phyloP scores from a whole-genome alignment of 2,797 vertebrate genomes.

The Thamnophis elegans region DNA sequence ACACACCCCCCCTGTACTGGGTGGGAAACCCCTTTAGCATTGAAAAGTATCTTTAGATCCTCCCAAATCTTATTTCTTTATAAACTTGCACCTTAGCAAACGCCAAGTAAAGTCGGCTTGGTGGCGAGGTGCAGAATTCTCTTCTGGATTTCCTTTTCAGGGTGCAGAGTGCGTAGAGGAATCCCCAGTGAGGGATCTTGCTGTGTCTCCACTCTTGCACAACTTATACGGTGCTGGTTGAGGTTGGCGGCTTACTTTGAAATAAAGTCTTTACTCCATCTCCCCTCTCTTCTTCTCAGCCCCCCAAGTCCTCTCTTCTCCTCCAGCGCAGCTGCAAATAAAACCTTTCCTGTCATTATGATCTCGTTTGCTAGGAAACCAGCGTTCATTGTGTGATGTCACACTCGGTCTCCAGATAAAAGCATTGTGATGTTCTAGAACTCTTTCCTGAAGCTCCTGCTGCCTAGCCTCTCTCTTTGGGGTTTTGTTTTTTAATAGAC shows the following conservation, averaged over 20 bases:
- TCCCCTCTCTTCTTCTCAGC: background rate
- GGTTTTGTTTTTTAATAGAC: background rate
- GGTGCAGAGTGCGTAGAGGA: background rate
- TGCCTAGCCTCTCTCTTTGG: background rate
- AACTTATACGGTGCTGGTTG: background rate
- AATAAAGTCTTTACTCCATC: background rate
- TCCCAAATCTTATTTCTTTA: background rate
- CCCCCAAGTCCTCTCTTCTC: background rate
- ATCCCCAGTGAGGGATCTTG: background rate
- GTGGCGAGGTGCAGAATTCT: background rate
- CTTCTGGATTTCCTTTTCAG: background rate
- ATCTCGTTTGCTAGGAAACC: constrained; percentile 41
- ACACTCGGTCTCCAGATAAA: background rate
- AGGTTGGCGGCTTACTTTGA: constrained; percentile 10
- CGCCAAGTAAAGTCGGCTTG: background rate
- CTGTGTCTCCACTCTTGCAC: background rate
- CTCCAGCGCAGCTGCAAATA: constrained; percentile 26
- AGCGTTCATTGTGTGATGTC: constrained; percentile 28
- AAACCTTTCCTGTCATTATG: constrained; percentile 17
- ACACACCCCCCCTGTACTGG: no score
- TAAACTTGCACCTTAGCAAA: background rate
- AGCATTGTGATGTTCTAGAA: constrained; percentile 36
- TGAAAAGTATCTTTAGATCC: background rate
- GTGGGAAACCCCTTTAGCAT: background rate
- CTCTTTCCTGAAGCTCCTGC: background rate